Conservation (phyloP, 2,797 vertebrate species). For the Helostoma temminkii region DNA sequence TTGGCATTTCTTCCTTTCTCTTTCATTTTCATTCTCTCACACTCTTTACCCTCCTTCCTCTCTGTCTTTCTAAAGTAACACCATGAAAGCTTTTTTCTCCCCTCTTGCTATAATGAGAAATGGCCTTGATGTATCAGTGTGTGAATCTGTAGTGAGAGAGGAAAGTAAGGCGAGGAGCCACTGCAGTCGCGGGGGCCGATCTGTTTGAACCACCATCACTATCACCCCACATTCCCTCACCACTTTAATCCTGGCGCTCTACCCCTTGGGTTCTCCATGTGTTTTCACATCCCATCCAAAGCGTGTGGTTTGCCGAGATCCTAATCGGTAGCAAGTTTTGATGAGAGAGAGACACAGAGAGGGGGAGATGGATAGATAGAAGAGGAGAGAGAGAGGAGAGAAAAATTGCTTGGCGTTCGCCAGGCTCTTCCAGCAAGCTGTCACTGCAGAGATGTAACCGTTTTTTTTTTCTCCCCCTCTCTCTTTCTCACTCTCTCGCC, state of each 20-base stretch:
- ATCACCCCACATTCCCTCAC: constrained; percentile 66
- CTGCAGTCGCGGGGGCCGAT: constrained; percentile 61
- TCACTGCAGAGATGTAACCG: constrained; percentile 76
- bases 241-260: constrained; percentile 81
- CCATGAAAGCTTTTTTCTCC: constrained; percentile 71
- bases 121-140: constrained; percentile 82
- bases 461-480: constrained; percentile 16
- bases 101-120: constrained; percentile 76
- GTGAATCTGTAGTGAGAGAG: constrained; percentile 69
- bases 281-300: constrained; percentile 78
- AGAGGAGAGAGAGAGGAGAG: constrained; percentile 37
- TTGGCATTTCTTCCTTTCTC: constrained; percentile 39
- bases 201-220: constrained; percentile 73
- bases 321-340: constrained; percentile 81
- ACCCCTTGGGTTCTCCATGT: constrained; percentile 79
- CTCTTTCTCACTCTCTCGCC: constrained; percentile 67
- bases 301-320: constrained; percentile 71
- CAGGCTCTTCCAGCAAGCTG: constrained; percentile 78
- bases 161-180: constrained; percentile 55
- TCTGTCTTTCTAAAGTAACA: constrained; percentile 65
- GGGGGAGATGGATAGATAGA: constrained; percentile 62
- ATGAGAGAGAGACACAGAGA: constrained; percentile 67
- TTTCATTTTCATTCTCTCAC: constrained; percentile 62
- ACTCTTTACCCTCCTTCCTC: constrained; percentile 45
- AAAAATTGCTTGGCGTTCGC: constrained; percentile 63